Evolutionary conservation across 2,797 vertebrate genomes (phyloP).

Genomic region (Astyanax mexicanus): DNA sequence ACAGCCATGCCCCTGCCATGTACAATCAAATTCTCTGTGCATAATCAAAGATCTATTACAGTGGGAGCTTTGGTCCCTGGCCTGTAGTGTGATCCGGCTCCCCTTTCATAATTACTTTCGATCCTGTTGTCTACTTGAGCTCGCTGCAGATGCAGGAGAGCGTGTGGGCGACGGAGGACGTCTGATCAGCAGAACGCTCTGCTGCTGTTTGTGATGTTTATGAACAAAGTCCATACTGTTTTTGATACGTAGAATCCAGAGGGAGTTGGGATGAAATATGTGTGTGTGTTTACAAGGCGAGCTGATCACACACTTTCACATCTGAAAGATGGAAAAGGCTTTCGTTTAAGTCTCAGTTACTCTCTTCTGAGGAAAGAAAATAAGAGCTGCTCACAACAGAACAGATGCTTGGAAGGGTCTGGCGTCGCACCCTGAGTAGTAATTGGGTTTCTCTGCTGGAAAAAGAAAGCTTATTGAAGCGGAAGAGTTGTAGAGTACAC

Average conservation of each 20-base stretch:
- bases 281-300: constrained; percentile 42
- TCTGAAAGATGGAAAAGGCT: constrained; percentile 42
- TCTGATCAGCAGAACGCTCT: constrained; percentile 38
- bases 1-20: not conserved
- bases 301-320: constrained; percentile 30
- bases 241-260: constrained; percentile 46
- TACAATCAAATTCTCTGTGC: not conserved
- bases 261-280: constrained; percentile 19
- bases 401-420: constrained; percentile 39
- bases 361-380: constrained; percentile 30
- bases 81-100: constrained; percentile 16
- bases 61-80: not conserved
- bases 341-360: constrained; percentile 39
- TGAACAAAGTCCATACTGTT: constrained; percentile 53
- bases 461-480: constrained; percentile 23
- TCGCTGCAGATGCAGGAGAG: constrained; percentile 16
- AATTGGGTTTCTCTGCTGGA: constrained; percentile 31
- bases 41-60: not conserved
- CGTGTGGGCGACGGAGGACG: constrained; percentile 27
- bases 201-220: constrained; percentile 27
- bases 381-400: constrained; percentile 19
- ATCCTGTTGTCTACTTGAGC: constrained; percentile 21
- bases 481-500: not conserved
- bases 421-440: constrained; percentile 32
- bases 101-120: constrained; percentile 27